Evolutionary conservation across 2,113 vertebrate species (phyloP), one percentile per base, ranked within the genome.

Genomic region (Neogobius melanostomus): DNA sequence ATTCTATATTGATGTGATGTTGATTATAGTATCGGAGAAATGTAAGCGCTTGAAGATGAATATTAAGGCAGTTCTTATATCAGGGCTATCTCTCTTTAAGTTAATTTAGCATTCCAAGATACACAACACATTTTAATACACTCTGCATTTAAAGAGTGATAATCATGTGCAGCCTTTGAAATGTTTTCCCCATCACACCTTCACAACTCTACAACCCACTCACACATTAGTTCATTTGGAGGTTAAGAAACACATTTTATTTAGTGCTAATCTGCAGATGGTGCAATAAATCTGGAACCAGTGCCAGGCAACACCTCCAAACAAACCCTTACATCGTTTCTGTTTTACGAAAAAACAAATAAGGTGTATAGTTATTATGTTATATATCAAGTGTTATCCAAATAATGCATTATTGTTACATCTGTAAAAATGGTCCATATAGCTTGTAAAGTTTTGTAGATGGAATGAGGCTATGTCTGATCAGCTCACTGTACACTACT

Each of bases 221-320:
- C 8, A 57, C 70, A 50, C 17, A 43, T 51, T 36, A 50, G 43
- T 46, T 65, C 72, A 68, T 74, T 67, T 67, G 10, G 16, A 28
- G 69, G 50, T 44, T 36, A 46, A 36, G 16, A 67, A 74, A 45
- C 64, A 74, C 72, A 68, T 74, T 74, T 67, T 16, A 68, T 74
- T 74, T 67, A 12, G 12, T 8, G 56, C 56, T 74, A 74, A 74
- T 68, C 50, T 50, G 53, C 71, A 50, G 64, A 64, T 53, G 6
- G 15, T 14, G 63, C 46, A 11, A 72, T 54, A 57, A 72, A 72
- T 72, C 62, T 64, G 11, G 21, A 44, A 15, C 46, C 10, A 47
- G 28, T 12, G 11, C 15, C n/a, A 57, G 65, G 11, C 36, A 48
- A 12, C 43, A 45, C 12, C 42, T 16, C 7, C 62, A 46, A 48